Base-by-base conservation (phyloP, 2,888 invertebrate species). In the Acholoe squamosa region DNA sequence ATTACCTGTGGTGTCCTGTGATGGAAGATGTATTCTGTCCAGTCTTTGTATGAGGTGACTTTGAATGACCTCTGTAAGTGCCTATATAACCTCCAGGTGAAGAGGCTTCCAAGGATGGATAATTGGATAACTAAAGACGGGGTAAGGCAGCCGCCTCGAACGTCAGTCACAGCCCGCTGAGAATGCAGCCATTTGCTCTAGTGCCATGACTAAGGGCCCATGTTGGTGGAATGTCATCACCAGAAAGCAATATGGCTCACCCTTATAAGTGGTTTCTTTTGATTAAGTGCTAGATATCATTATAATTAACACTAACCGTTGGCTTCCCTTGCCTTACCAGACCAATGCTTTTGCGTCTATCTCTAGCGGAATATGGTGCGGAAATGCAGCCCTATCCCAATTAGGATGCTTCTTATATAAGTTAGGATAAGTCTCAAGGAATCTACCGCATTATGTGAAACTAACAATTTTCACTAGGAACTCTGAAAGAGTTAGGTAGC, bases 81-180 rank as follows among this genome's bases (percentile, higher is more conserved):
- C 86, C 52, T 84, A n/a, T 84, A 54, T 56, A 52, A 86, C 86
- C 86, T 56, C 14, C 89, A 92, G 92, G 71, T 92, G n/a, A 91
- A 91, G 90, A 91, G 91, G 91, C 80, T 91, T n/a, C 91, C 91
- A n/a, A 67, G 80, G 22, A 90, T 92, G 90, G 91, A 92, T 80
- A 92, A 92, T 86, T 92, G 92, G 92, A 91, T 92, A 31, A 86
- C 91, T 25, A 61, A 80, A 34, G 92, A 92, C 77, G 91, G 91
- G 92, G 92, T 92, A 92, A 92, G 92, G 90, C 28, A 16, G n/a
- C 77, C n/a, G 34, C 52, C 88, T 33, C 88, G 33, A 31, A 84
- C 84, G 34, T 71, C 71, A 14, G 34, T 71, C 71, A 14, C 34
- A 76, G 31, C 43, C 33, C 33, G 33, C 80, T 14, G 34, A 10